phyloP scores from a whole-genome alignment of 2,113 vertebrate genomes.

The Strigops habroptila region DNA sequence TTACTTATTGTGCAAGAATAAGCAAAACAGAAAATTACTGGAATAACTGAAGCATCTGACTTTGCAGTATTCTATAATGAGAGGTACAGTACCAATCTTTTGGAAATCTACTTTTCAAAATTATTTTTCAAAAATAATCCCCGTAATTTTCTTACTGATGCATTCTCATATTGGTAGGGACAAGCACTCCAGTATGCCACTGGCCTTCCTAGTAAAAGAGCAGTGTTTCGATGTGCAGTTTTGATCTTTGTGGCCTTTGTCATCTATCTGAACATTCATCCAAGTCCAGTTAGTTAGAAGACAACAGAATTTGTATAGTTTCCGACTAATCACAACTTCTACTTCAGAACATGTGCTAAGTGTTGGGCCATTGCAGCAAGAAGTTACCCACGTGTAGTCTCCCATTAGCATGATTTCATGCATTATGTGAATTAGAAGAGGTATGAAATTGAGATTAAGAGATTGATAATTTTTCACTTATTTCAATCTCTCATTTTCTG shows the following conservation, averaged over 20 bases:
- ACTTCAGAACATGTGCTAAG: neutral
- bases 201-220: neutral
- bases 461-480: neutral
- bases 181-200: neutral
- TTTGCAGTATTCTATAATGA: neutral
- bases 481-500: neutral
- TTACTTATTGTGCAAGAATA: neutral
- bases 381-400: too few species aligned
- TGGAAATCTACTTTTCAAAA: neutral
- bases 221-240: neutral
- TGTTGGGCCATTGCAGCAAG: neutral
- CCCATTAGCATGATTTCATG: neutral
- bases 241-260: neutral
- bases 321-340: neutral
- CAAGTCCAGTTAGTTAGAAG: neutral
- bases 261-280: neutral
- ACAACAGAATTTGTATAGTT: neutral
- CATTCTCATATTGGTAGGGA: neutral
- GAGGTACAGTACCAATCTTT: neutral
- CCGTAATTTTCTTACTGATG: neutral
- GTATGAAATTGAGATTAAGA: neutral
- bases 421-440: rapidly evolving
- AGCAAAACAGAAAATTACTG: neutral
- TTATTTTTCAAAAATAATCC: neutral
- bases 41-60: neutral